Percentiles rank a stretch among this genome's conserved stretches.
Conservation (phyloP, 1,140 invertebrate genomes). For the Drosophila serrata region DNA sequence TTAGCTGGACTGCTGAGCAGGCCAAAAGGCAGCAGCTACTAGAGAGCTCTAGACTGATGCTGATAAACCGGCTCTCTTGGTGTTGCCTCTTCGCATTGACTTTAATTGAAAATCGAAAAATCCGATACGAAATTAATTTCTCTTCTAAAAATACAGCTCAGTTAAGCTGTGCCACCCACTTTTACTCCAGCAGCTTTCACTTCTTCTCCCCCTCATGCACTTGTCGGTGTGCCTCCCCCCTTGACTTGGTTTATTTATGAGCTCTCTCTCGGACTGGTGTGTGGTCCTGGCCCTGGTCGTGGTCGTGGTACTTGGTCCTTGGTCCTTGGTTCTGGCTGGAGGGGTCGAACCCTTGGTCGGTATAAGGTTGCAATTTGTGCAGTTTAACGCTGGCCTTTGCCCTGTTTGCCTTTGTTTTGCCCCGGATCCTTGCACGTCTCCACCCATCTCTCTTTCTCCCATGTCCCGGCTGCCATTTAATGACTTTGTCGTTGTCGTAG, state of each 20-base stretch:
- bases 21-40: conserved; percentile 8
- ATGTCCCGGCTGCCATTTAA: conserved; percentile 59
- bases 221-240: conserved; percentile 45
- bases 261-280: conserved; percentile 54
- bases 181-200: conserved; percentile 47
- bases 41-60: conserved; percentile 13
- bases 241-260: conserved; percentile 71
- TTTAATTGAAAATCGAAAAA: conserved; percentile 85
- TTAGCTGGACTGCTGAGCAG: conserved; percentile 58
- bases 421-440: conserved; percentile 7
- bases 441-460: neutral
- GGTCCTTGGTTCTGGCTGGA: conserved; percentile 30
- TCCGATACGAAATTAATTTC: conserved; percentile 84
- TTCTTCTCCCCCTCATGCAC: conserved; percentile 60
- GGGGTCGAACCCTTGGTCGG: conserved; percentile 25
- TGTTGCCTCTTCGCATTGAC: conserved; percentile 60
- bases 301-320: conserved; percentile 18
- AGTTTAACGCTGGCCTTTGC: conserved; percentile 81
- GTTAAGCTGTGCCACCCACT: conserved; percentile 21
- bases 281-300: conserved; percentile 1
- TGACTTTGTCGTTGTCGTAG: conserved; percentile 80
- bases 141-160: conserved; percentile 75
- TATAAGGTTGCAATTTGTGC: conserved; percentile 83
- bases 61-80: conserved; percentile 26
- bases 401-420: conserved; percentile 49